Base-by-base conservation (phyloP, 1,140 invertebrate genomes). In the Drosophila nebulosa region DNA sequence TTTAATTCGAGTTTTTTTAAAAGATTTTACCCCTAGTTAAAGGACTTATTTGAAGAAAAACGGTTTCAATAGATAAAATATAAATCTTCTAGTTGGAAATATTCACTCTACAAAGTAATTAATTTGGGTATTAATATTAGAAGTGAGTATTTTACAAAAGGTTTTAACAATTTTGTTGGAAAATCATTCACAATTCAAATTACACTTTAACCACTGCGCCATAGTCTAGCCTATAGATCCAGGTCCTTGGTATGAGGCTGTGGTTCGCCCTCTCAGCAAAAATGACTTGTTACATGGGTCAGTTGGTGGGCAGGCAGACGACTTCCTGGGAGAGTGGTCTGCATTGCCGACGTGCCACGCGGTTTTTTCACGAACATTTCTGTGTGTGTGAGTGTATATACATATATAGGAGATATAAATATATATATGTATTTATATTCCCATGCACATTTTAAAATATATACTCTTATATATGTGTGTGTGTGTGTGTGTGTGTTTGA, bases 221-320 rank as follows among this genome's bases (percentile, higher is more conserved):
- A n/a, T n/a, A n/a, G 52, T 18, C 26, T 14, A 21, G 60, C 1
- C 68, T 59, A 46, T 21, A n/a, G 9, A 21, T 12, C 6, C 14
- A 7, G 39, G 5, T 4, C 21, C 18, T 21, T 7, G 39, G n/a
- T n/a, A n/a, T n/a, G n/a, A n/a, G 27, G 7, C 10, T 30, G 7
- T 9, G 27, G 2, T 27, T 46, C 21, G 52, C 32, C 21, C 63
- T 10, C 22, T 27, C 16, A 18, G 21, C 39, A 39, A 68, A 69
- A 62, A 62, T 64, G 42, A 74, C 57, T 73, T 63, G 70, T 78
- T 62, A 16, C 69, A 59, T 69, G 76, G 76, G 76, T 79, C 76
- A 79, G 64, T 60, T 56, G 61, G 52, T 65, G 51, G 63, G 30
- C 22, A 67, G 46, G 52, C 59, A 60, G 70, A 21, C 69, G 70